phyloP scores from a whole-genome alignment of 2,113 vertebrate genomes.

The Podocnemis expansa region DNA sequence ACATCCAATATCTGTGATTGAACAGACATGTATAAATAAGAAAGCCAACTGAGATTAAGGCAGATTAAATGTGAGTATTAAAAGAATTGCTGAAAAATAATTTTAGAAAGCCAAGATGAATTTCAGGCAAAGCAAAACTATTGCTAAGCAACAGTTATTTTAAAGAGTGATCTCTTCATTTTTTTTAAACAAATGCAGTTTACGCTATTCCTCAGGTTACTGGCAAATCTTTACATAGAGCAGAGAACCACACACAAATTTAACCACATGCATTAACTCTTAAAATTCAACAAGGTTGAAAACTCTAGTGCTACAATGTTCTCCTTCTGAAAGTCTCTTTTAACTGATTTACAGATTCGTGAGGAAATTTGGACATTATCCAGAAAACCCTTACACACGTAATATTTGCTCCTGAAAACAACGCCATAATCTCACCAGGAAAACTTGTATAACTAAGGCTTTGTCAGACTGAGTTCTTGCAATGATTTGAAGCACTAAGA shows the following conservation, averaged over 20 bases:
- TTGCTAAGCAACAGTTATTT: neutral
- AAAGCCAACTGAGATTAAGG: constrained; percentile 40
- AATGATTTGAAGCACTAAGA: neutral
- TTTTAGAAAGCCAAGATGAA: neutral
- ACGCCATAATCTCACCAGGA: neutral
- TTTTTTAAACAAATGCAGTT: neutral
- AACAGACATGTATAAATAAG: constrained; percentile 17
- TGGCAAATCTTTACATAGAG: neutral
- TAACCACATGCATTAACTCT: neutral
- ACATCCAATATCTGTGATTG: constrained; percentile 35
- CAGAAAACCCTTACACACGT: neutral
- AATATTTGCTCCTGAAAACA: neutral
- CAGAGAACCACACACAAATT: neutral
- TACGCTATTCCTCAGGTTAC: neutral
- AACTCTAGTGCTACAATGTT: neutral
- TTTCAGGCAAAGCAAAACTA: neutral
- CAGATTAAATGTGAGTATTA: constrained; percentile 53
- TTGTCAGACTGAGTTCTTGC: neutral
- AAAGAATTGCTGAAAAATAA: constrained; percentile 45
- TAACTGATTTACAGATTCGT: neutral
- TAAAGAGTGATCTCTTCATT: neutral
- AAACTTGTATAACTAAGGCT: neutral
- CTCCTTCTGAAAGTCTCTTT: neutral
- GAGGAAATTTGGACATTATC: neutral
- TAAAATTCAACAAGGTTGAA: neutral